These are phyloP conservation scores for Pterophyllum scalare DNA, from an alignment of 2,113 vertebrate species.

Conservation along the genomic window DNA sequence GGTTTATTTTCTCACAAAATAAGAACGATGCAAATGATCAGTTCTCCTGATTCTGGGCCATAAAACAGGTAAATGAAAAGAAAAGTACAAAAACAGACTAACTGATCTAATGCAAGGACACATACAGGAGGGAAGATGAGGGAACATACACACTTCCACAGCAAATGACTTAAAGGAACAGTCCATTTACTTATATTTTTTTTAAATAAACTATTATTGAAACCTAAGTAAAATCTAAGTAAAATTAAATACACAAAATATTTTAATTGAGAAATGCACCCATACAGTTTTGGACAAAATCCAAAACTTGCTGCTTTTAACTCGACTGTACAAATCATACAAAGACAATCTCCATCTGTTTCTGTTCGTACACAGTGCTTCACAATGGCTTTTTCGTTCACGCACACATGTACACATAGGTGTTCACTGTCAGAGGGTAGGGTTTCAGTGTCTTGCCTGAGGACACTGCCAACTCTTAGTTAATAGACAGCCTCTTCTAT, in stretches of 20 bases:
- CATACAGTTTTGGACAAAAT: not conserved
- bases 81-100: not conserved
- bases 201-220: not conserved
- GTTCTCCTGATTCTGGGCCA: not conserved
- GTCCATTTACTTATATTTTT: not conserved
- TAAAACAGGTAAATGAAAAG: not conserved
- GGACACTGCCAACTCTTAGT: conserved; percentile 5
- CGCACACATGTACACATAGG: not conserved
- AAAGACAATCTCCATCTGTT: not conserved
- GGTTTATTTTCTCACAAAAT: not conserved
- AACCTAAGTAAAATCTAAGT: not conserved
- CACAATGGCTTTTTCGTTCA: not conserved
- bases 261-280: not conserved
- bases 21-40: not conserved
- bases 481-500: not conserved
- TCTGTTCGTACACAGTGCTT: not conserved
- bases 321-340: not conserved
- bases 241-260: not conserved
- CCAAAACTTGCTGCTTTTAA: not conserved
- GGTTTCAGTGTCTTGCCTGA: conserved; percentile 2
- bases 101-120: not conserved
- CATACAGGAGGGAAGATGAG: too few relatives aligned
- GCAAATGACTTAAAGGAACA: not conserved
- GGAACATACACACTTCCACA: not conserved
- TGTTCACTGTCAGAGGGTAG: not conserved